Evolutionary conservation across 1,140 invertebrate species (phyloP), one percentile per base, ranked within the genome.

Genomic region (Drosophila virilis): DNA sequence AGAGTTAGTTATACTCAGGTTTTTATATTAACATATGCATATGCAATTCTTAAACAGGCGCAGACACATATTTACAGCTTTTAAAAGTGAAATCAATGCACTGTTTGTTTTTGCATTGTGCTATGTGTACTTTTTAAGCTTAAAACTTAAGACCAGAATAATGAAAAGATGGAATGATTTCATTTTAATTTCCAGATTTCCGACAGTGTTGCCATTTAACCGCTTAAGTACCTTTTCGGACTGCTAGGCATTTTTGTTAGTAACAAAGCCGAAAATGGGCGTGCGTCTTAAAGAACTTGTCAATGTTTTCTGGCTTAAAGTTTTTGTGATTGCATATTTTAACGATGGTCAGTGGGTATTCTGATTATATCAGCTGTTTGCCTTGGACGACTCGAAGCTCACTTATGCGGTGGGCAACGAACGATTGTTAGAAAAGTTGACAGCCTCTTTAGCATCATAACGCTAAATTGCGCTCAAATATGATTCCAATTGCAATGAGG

Each of bases 211-310:
- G 13, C 85, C 90, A 55, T 74, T 69, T 0, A 91, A 55, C 17
- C 80, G 35, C 6, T 60, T 62, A 0, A 78, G 1, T 6, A 77
- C 90, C 33, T 88, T 88, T 1, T 17, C 17, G 17, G 1, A 17
- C 17, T 17, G 17, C 17, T 17, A 17, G 17, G 17, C 17, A 17
- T 1, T 17, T 17, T 17, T 17, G 17, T 17, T 17, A 1, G 17
- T 17, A 17, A 17, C 17, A 17, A 17, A 17, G 1, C 0, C 17
- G 17, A 17, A 17, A 17, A 17, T 17, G 17, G 17, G 1, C 17
- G 8, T 58, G 62, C 35, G 90, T 91, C 48, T 83, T 76, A 22
- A 91, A 85, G 0, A 80, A 74, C 42, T 74, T 71, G 7, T 84
- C 76, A 13, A 91, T 2, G 9, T 12, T 15, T 6, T 77, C 65